A percentile compares a stretch with the other conserved stretches of the same genome.
These are phyloP conservation scores for Cercocebus atys DNA, from an alignment of 2,113 vertebrate species.

Conservation along the genomic window DNA sequence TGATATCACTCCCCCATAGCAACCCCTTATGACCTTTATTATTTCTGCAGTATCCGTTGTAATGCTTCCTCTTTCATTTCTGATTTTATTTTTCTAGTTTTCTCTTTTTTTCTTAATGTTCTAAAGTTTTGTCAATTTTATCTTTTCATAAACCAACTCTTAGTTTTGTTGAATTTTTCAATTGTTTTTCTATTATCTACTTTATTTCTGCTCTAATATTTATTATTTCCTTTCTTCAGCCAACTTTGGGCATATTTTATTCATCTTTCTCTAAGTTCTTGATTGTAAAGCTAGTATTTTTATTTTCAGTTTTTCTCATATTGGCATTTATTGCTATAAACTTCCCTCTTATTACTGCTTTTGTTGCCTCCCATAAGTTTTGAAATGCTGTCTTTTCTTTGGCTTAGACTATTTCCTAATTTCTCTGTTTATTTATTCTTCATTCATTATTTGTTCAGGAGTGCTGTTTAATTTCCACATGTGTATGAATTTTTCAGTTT, in stretches of 20 bases:
- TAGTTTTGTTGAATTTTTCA: neutral
- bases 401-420: neutral
- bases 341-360: neutral
- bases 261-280: neutral
- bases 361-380: neutral
- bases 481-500: neutral
- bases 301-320: neutral
- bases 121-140: neutral
- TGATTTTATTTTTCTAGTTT: neutral
- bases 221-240: neutral
- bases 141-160: neutral
- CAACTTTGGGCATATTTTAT: neutral
- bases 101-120: neutral
- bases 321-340: neutral
- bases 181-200: neutral
- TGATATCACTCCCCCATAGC: neutral
- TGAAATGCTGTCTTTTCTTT: neutral
- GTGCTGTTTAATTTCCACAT: neutral
- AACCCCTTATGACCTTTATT: neutral
- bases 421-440: neutral
- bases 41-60: neutral
- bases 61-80: neutral
- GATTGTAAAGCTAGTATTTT: neutral
- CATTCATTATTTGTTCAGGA: neutral
- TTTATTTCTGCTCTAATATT: neutral